These are phyloP conservation scores for Podotricha telesiphe DNA, from an alignment of 2,888 invertebrate species.

Conservation along the genomic window DNA sequence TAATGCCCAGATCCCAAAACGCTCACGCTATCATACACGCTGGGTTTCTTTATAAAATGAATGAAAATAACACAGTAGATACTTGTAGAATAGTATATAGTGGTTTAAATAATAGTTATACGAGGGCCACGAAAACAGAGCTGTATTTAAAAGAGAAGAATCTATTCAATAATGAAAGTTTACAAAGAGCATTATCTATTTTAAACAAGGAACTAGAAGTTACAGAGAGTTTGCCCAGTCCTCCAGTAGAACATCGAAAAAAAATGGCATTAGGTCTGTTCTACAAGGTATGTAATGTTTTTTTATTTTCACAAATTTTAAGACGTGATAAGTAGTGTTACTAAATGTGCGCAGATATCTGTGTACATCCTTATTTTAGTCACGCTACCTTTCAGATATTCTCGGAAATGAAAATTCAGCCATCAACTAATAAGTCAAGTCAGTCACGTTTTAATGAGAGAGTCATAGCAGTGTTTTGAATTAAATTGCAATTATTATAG, in stretches of 20 bases:
- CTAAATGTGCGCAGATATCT: no score
- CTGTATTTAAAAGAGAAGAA: constrained; percentile 68
- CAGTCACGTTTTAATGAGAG: no score
- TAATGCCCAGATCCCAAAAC: constrained; percentile 88
- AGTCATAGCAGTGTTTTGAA: no score
- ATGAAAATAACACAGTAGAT: constrained; percentile 52
- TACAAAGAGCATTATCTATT: constrained; percentile 62
- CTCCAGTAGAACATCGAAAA: constrained; percentile 83
- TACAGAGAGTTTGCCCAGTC: constrained; percentile 78
- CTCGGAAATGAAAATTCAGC: no score
- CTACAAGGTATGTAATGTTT: constrained; percentile 82
- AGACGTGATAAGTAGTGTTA: no score
- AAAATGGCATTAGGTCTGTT: constrained; percentile 85
- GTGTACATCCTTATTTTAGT: no score
- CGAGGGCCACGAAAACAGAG: constrained; percentile 81
- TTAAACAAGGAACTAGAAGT: constrained; percentile 59
- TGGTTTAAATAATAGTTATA: constrained; percentile 73
- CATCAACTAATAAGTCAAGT: no score
- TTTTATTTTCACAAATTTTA: neutral
- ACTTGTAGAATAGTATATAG: constrained; percentile 79
- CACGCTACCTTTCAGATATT: no score
- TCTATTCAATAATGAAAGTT: constrained; percentile 63
- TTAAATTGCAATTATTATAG: no score
- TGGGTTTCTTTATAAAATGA: constrained; percentile 85
- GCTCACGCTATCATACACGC: constrained; percentile 89